Percentiles rank a stretch among this genome's conserved stretches.
Conservation (phyloP, 1,140 invertebrate genomes). For the Bombus consobrinus region DNA sequence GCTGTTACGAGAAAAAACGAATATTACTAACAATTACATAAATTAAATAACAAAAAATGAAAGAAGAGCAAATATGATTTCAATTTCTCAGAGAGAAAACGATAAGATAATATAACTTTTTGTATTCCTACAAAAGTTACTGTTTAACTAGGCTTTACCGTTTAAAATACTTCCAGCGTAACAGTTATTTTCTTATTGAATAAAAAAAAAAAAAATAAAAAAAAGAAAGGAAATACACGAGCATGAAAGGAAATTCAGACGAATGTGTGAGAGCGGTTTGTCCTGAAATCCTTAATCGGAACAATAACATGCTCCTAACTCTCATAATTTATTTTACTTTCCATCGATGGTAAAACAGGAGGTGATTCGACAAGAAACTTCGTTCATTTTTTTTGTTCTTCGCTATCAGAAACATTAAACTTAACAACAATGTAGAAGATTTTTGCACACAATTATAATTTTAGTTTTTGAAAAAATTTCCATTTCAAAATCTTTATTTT, state of each 20-base stretch:
- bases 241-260: constrained; percentile 5
- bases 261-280: constrained; percentile 27
- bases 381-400: background rate
- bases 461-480: background rate
- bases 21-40: too few relatives aligned
- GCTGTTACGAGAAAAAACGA: too few relatives aligned
- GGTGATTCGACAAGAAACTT: background rate
- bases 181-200: background rate
- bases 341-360: background rate
- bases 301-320: constrained; percentile 46
- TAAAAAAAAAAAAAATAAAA: background rate
- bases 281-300: constrained; percentile 43
- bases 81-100: too few relatives aligned
- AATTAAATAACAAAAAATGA: too few relatives aligned
- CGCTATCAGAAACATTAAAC: background rate
- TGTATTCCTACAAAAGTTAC: background rate
- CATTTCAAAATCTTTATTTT: background rate
- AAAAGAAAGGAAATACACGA: background rate
- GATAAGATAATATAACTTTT: background rate
- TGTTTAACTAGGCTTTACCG: too few relatives aligned
- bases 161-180: constrained; percentile 3
- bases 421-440: background rate
- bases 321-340: constrained; percentile 52
- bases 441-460: background rate
- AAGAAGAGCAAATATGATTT: too few relatives aligned